Evolutionary conservation across 2,888 invertebrate species (phyloP), one percentile per base, ranked within the genome.

Genomic region (Serripes groenlandicus): DNA sequence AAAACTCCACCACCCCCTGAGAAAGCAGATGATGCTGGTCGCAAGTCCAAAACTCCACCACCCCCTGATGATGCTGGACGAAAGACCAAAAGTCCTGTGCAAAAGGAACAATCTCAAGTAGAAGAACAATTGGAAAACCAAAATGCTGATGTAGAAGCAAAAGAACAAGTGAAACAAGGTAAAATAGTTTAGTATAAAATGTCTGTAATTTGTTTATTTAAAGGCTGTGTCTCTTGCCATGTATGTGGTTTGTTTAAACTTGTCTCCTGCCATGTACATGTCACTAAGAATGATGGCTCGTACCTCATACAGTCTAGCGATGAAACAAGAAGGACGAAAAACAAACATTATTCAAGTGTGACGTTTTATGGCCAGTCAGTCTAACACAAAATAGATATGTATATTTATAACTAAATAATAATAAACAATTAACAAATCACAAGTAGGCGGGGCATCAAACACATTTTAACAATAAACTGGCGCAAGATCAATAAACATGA

Each of bases 21-120:
- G 28, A n/a, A n/a, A n/a, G 76, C 68, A 62, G 83, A 79, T 58
- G 87, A 78, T 83, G 85, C 86, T 35, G 87, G 83, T 18, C 60
- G 83, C 42, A 64, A 82, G 54, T 82, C 84, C 37, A 83, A 79
- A 58, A 79, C 81, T 1, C 77, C 79, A 32, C 75, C 60, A 54
- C 52, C 71, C n/a, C 52, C 71, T 21, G 74, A 78, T 66, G 78
- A 74, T 79, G 78, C 78, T 56, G 76, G 81, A 18, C 32, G 79
- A n/a, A 34, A 78, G 56, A 75, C 87, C 7, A 80, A 64, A 58
- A 85, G 85, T 23, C 79, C 86, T 52, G 81, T 56, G 30, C 71
- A 70, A 54, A 66, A 73, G 66, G 83, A 81, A 56, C 37, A 60
- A 68, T 54, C 54, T 42, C 56, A 34, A 21, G 34, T 30, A 35